phyloP scores from a whole-genome alignment of 2,113 vertebrate genomes.

The Ondatra zibethicus region DNA sequence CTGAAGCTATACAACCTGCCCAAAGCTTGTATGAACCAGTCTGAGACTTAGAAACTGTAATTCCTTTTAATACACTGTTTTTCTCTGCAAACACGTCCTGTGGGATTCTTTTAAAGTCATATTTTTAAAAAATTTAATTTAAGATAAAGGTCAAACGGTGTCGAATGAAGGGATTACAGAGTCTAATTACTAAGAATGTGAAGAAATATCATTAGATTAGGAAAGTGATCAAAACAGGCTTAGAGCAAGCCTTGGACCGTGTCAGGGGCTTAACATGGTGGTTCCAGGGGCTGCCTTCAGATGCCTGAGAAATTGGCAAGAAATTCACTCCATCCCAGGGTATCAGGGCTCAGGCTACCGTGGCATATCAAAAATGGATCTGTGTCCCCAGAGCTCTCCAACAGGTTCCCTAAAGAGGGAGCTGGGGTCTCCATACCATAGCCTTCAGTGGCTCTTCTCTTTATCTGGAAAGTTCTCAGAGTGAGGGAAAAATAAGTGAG shows the following conservation, averaged over 20 bases:
- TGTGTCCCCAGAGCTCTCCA: neutral
- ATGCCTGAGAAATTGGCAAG: neutral
- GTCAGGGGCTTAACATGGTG: conserved; percentile 1
- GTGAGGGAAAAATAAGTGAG: neutral
- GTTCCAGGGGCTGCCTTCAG: conserved; percentile 51
- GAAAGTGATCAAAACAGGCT: conserved; percentile 78
- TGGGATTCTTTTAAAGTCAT: conserved; percentile 37
- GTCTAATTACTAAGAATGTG: conserved; percentile 69
- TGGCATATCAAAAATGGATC: neutral
- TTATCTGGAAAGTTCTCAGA: neutral
- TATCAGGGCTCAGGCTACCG: neutral
- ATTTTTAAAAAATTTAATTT: conserved; percentile 68
- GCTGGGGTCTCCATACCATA: neutral
- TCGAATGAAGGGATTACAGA: conserved; percentile 65
- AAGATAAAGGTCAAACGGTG: conserved; percentile 76
- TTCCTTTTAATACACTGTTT: conserved; percentile 46
- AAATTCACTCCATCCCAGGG: neutral
- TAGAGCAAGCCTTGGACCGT: conserved; percentile 45
- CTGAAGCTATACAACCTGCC: neutral
- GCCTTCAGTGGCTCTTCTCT: neutral
- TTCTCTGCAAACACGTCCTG: conserved; percentile 11
- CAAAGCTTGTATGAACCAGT: neutral
- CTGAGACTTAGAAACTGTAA: neutral
- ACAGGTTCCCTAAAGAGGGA: neutral
- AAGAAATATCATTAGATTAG: conserved; percentile 62